Percentiles rank a stretch among this genome's conserved stretches.
Evolutionary conservation across 2,888 invertebrate species (phyloP).

Genomic region (Glaucopsyche alexis): DNA sequence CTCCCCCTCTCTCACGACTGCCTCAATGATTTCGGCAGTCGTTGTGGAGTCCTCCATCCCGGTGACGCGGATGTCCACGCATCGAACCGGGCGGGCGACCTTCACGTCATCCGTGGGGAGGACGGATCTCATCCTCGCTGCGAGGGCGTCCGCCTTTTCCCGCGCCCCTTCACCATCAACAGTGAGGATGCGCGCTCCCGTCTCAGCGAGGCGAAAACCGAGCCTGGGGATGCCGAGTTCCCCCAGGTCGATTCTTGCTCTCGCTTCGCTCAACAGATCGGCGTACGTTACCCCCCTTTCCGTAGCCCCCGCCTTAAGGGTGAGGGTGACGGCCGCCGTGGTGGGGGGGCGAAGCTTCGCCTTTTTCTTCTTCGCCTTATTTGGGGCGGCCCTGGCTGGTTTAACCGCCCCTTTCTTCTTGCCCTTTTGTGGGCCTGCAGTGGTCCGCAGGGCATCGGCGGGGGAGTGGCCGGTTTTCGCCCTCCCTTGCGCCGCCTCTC

Average conservation of each 20-base stretch:
- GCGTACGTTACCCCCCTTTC: background rate
- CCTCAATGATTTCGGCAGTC: conserved; percentile 25
- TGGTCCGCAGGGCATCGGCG: too few relatives aligned
- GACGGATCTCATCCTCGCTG: too few relatives aligned
- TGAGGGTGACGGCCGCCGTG: conserved; percentile 5
- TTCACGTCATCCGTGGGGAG: too few relatives aligned
- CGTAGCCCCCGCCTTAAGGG: background rate
- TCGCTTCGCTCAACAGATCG: background rate
- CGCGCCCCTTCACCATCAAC: background rate
- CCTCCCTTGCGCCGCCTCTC: too few relatives aligned
- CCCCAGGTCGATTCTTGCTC: background rate
- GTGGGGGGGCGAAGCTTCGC: too few relatives aligned
- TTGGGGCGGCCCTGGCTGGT: background rate
- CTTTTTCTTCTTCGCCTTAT: too few relatives aligned
- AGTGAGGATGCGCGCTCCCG: background rate
- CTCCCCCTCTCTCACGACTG: conserved; percentile 15
- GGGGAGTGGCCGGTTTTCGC: too few relatives aligned
- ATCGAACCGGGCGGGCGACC: too few relatives aligned
- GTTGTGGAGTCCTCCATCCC: conserved; percentile 34
- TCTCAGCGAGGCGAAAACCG: background rate
- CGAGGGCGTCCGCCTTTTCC: background rate
- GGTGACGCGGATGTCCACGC: too few relatives aligned
- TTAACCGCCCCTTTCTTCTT: background rate
- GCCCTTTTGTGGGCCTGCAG: too few relatives aligned
- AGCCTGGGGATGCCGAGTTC: background rate